Percentiles rank a stretch among this genome's conserved stretches.
These are phyloP conservation scores for Apostichopus californicus DNA, from an alignment of 35 echinoderm and acorn worm genomes.

Conservation along the genomic window DNA sequence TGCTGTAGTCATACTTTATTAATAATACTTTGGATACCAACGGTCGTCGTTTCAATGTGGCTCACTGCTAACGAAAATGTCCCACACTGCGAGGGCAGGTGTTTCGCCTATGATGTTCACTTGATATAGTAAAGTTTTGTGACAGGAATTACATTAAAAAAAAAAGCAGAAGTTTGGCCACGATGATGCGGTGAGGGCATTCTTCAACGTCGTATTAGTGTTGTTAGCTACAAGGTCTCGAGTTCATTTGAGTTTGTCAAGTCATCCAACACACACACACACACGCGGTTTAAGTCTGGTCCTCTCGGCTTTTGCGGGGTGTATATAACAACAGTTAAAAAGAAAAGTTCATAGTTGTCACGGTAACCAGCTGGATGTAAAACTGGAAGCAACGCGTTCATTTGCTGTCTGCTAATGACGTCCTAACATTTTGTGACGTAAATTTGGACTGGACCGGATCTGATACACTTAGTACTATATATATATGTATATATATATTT, in stretches of 20 bases:
- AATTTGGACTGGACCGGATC: not conserved
- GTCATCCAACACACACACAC: not conserved
- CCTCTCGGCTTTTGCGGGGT: not conserved
- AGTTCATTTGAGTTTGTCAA: too few species aligned
- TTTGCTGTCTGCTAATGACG: constrained; percentile 2
- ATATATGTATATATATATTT: not conserved
- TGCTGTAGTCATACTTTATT: too few species aligned
- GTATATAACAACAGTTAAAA: not conserved
- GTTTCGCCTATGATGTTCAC: too few species aligned
- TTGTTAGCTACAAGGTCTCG: too few species aligned
- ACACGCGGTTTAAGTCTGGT: not conserved
- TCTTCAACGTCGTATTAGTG: too few species aligned
- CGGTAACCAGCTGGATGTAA: not conserved
- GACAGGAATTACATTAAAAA: not conserved
- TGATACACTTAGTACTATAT: not conserved
- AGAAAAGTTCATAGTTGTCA: not conserved
- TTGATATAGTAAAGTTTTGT: too few species aligned
- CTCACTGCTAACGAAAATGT: too few species aligned
- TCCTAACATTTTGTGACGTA: not conserved
- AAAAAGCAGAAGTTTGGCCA: not conserved
- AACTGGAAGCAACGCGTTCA: not conserved
- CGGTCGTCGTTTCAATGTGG: too few species aligned
- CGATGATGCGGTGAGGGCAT: too few species aligned
- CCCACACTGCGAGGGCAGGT: too few species aligned
- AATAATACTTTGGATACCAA: too few species aligned